phyloP scores from a whole-genome alignment of 2,113 vertebrate species.

The Ophthalmolycus amberensis region DNA sequence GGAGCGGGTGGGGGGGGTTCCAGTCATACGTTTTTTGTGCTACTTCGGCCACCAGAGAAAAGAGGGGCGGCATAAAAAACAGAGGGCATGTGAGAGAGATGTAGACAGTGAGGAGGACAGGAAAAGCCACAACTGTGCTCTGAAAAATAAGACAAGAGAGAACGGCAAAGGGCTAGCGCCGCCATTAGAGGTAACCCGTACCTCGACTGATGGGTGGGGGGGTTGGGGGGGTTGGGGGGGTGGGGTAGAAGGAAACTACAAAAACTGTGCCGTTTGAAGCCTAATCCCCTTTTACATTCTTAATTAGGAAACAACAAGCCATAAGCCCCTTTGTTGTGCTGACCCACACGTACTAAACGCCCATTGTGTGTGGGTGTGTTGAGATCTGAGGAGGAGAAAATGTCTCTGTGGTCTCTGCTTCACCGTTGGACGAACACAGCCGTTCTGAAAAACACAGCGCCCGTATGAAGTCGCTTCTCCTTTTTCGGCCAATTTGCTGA shows the following conservation, averaged over 20 bases:
- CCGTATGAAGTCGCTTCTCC: slow-evolving; percentile 13
- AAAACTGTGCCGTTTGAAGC: slow-evolving; percentile 74
- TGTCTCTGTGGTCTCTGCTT: slow-evolving; percentile 33
- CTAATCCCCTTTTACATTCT: slow-evolving; percentile 82
- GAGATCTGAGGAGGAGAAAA: slow-evolving; percentile 61
- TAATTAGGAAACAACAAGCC: slow-evolving; percentile 80
- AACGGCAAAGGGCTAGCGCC: slow-evolving; percentile 53
- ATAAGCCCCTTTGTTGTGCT: slow-evolving; percentile 75
- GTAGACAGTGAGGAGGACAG: slow-evolving; percentile 46
- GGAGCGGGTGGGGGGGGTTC: slow-evolving; percentile 20
- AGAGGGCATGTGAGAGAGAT: slow-evolving; percentile 35
- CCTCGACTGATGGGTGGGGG: slow-evolving; percentile 39
- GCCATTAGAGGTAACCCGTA: slow-evolving; percentile 58
- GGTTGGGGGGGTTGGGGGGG: not conserved
- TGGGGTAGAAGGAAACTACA: slow-evolving; percentile 44
- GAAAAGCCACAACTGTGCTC: slow-evolving; percentile 39
- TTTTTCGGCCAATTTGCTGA: slow-evolving; percentile 25
- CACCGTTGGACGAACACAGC: slow-evolving; percentile 1
- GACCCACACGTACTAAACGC: slow-evolving; percentile 70
- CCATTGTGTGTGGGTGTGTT: slow-evolving; percentile 62
- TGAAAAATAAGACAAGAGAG: slow-evolving; percentile 46
- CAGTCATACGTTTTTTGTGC: slow-evolving; percentile 78
- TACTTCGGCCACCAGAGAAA: slow-evolving; percentile 64
- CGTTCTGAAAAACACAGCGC: slow-evolving; percentile 16
- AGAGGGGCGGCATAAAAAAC: slow-evolving; percentile 26